Conservation (phyloP, 35 echinoderm and acorn worm species). For the Apostichopus parvimensis region DNA sequence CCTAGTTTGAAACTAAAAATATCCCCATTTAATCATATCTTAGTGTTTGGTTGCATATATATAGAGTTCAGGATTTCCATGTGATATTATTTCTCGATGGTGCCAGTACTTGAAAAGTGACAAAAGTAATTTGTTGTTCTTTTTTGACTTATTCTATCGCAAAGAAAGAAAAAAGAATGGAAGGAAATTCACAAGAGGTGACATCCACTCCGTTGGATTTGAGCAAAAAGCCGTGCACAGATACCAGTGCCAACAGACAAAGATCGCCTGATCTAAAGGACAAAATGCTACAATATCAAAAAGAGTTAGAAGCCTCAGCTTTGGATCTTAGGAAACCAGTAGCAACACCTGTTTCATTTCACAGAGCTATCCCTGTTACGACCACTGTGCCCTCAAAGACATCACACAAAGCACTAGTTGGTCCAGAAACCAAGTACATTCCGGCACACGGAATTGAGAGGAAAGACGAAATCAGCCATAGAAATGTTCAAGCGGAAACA, state of each 20-base stretch:
- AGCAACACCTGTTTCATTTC: not conserved
- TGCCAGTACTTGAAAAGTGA: too few species aligned
- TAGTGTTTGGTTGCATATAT: too few species aligned
- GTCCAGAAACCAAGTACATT: not conserved
- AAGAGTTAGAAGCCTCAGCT: not conserved
- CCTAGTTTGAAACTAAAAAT: too few species aligned
- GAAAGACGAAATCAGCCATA: not conserved
- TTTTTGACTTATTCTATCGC: too few species aligned
- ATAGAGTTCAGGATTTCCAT: too few species aligned
- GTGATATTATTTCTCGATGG: too few species aligned
- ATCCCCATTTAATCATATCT: too few species aligned
- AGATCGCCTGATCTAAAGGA: not conserved
- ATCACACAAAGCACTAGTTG: not conserved
- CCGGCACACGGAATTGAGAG: not conserved
- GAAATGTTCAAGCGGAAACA: not conserved
- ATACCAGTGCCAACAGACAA: not conserved
- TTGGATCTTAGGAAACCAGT: constrained; percentile 4
- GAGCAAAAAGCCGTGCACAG: not conserved
- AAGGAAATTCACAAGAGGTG: constrained; percentile 1
- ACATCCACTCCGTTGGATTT: constrained; percentile 14
- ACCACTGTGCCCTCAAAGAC: constrained; percentile 13
- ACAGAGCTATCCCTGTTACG: constrained; percentile 34
- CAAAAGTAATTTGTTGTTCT: too few species aligned
- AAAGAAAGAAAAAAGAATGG: constrained; percentile 3
- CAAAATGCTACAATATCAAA: not conserved